Evolutionary conservation across 2,113 vertebrate species (phyloP).

Genomic region (Marmota monax): DNA sequence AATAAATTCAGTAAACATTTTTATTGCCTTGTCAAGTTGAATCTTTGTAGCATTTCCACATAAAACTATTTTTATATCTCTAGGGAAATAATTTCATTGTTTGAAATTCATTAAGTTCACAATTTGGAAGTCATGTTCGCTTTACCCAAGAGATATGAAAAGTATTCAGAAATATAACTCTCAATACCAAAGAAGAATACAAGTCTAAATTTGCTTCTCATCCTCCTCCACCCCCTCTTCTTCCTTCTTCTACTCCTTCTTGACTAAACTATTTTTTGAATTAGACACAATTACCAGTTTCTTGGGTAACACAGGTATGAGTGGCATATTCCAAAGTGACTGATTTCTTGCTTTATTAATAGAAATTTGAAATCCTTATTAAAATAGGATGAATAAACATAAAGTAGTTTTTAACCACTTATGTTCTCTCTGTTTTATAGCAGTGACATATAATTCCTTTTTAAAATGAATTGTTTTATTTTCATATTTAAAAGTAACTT

Average conservation of each 20-base stretch:
- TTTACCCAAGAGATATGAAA: conserved; percentile 24
- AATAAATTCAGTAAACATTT: conserved; percentile 51
- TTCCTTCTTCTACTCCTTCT: not conserved
- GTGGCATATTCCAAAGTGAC: not conserved
- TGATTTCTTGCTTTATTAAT: not conserved
- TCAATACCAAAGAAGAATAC: not conserved
- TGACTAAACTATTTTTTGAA: not conserved
- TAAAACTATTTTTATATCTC: conserved; percentile 55
- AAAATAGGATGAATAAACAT: not conserved
- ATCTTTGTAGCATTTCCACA: conserved; percentile 45
- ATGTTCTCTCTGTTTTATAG: not conserved
- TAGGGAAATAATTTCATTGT: conserved; percentile 41
- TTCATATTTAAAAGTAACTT: not conserved
- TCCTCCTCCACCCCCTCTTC: not conserved
- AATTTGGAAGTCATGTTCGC: not conserved
- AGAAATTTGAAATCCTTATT: not conserved
- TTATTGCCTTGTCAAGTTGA: not conserved
- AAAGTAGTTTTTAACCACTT: not conserved
- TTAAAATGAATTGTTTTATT: not conserved
- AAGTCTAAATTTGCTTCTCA: not conserved
- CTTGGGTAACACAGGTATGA: not conserved
- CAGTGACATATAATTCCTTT: not conserved
- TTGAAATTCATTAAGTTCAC: conserved; percentile 53
- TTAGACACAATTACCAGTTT: not conserved
- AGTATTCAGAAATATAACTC: not conserved